Base-by-base conservation (phyloP, 1,140 invertebrate species). In the Drosophila pseudoobscura region DNA sequence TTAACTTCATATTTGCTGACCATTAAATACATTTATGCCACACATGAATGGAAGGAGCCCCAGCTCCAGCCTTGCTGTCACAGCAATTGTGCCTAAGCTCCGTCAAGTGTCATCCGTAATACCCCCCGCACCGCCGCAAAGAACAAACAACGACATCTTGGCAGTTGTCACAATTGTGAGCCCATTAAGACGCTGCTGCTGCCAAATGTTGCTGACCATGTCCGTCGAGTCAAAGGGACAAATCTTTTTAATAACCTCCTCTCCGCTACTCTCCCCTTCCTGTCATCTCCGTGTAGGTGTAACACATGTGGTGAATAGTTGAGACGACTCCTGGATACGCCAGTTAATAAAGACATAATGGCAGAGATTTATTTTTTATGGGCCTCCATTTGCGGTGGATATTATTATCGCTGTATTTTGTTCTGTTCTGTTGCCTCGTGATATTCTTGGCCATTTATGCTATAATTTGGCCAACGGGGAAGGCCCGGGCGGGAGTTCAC, bases 341-440 rank as follows among this genome's bases (percentile, higher is more conserved):
- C 78, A 88, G 78, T 87, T 87, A 87, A 87, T 87, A 87, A 88
- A 88, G 83, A 88, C 83, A 87, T 87, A 87, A 87, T 87, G 71
- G 66, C 78, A 80, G 80, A 75, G 80, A 85, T 85, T 85, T 85
- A 85, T 60, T 78, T 85, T 85, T 85, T 80, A 85, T 85, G 80
- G 70, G 57, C 52, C 69, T 41, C 66, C 82, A 85, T 85, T 85
- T 85, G 80, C 54, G 80, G 65, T 55, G 75, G 82, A 87, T 85
- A 72, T 88, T 77, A 88, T 85, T 87, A 82, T 87, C 57, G 72
- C 46, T 61, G 15, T 54, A 41, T 63, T 70, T 77, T 71, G 66
- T 31, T 51, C 57, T 15, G 15, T 55, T 63, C 17, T 17, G 17
- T 17, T 17, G 9, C 9, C 31, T 35, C 31, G 3, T 11, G 31